These are phyloP conservation scores for Eumerus sabulonum DNA, from an alignment of 2,888 invertebrate genomes.

Conservation along the genomic window DNA sequence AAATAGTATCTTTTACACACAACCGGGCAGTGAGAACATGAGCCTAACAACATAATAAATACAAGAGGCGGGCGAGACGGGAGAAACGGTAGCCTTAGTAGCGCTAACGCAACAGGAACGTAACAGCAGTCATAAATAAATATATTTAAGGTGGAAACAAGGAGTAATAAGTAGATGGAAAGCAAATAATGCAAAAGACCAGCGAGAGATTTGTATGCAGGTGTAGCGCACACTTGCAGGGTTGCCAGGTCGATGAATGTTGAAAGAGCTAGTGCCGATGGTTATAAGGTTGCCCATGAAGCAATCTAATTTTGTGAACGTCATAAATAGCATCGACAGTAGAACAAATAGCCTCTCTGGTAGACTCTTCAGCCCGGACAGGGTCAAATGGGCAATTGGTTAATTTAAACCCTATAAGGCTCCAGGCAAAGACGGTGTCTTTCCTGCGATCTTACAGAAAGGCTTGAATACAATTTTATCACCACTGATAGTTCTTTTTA, in stretches of 20 bases:
- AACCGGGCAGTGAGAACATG: not conserved
- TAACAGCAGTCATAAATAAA: constrained; percentile 55
- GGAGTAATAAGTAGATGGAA: constrained; percentile 51
- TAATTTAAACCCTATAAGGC: too few species aligned
- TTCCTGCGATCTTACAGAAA: too few species aligned
- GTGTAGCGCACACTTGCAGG: not conserved
- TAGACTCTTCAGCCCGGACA: too few species aligned
- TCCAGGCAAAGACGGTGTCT: too few species aligned
- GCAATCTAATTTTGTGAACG: too few species aligned
- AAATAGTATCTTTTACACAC: constrained; percentile 54
- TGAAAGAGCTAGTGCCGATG: too few species aligned
- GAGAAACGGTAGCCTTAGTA: not conserved
- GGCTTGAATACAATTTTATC: too few species aligned
- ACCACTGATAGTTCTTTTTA: too few species aligned
- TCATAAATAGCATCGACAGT: too few species aligned
- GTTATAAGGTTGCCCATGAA: too few species aligned
- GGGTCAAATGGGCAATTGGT: too few species aligned
- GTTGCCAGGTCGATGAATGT: constrained; percentile 34
- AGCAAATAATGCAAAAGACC: constrained; percentile 32
- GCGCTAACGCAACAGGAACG: constrained; percentile 30
- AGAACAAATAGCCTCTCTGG: too few species aligned
- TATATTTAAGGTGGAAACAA: constrained; percentile 44
- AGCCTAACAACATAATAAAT: not conserved
- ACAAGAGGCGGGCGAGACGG: not conserved
- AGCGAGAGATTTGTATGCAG: constrained; percentile 30